Evolutionary conservation across 2,888 invertebrate species (phyloP), one percentile per base, ranked within the genome.

Genomic region (Temnothorax rugatulus): DNA sequence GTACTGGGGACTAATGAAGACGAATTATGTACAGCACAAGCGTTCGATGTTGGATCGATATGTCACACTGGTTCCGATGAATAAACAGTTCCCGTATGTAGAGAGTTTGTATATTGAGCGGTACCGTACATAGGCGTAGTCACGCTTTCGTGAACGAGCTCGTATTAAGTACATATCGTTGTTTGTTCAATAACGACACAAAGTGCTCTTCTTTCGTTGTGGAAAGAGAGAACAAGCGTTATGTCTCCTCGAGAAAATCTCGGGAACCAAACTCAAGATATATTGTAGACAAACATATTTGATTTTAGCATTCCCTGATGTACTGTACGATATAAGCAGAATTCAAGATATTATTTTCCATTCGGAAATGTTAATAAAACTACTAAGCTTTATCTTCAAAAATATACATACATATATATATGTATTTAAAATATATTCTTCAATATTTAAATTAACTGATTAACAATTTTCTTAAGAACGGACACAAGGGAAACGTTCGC

Each of bases 11-110:
- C 57, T 79, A 79, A 79, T 47, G 47, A 79, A 79, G 71, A 69
- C 69, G 57, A 71, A 59, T 59, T 77, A 64, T 63, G 52, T 41
- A 47, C 52, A 73, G 41, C 11, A 34, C 13, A 52, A 73, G 4
- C 61, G 52, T 66, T 79, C 66, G 25, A 66, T 63, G 21, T 79
- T 61, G 83, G 82, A 85, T 85, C 85, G 83, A 83, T 85, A 85
- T 59, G 74, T 83, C 68, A 74, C 61, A 69, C 69, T 68, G 68
- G 79, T 73, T 74, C 64, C 79, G 75, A 68, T 76, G 63, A 82
- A 76, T 84, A 82, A 81, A 79, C 76, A 75, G 61, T 44, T 13
- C 41, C 34, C 47, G 13, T 34, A 29, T 57, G 41, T 59, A 54
- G 47, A 41, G 50, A 61, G 81, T 66, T 59, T 59, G 66, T 77